Evolutionary conservation across 2,113 vertebrate genomes (phyloP), one percentile per base, ranked within the genome.

Genomic region (Pungitius pungitius): DNA sequence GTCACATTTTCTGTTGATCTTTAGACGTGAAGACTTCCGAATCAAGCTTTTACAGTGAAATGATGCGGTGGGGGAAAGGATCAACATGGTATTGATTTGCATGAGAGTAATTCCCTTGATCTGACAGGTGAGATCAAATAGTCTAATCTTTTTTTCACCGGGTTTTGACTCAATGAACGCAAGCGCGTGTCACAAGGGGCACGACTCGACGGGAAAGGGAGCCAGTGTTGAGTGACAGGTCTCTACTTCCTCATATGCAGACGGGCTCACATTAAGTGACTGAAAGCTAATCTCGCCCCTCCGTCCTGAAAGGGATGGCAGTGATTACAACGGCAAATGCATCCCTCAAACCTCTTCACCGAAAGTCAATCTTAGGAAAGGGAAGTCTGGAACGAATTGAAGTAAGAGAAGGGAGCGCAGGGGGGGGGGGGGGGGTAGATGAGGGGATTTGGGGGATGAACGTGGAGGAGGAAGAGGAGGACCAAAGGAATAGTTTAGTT

Each of bases 251-350:
- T 52, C 27, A 18, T 4, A 43, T 43, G 68, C 75, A 66, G 68
- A 61, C 66, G 52, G 55, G 45, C 69, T 63, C 43, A 39, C 49
- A 45, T 64, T 33, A 88, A 81, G 68, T 62, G 40, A 67, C 58
- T 73, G 73, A 73, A 82, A 85, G 62, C 40, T 68, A 82, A 67
- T 65, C 57, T 30, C 42, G 65, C 80, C n/a, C n/a, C 70, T 71
- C 51, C 69, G 61, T 55, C 71, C 83, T 72, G 54, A 60, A 47
- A 30, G 69, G 78, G 71, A 35, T 66, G 67, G 58, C 49, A 55
- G 64, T 81, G 78, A 89, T 88, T 84, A 85, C 65, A 81, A 77
- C 33, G 57, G 71, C 65, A 77, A 78, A 85, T 74, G 62, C 74
- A 78, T 85, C 58, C 63, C 73, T 84, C 81, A 83, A n/a, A 77